These are phyloP conservation scores for Megalonaias nervosa DNA, from an alignment of 1,140 invertebrate species.

Conservation along the genomic window DNA sequence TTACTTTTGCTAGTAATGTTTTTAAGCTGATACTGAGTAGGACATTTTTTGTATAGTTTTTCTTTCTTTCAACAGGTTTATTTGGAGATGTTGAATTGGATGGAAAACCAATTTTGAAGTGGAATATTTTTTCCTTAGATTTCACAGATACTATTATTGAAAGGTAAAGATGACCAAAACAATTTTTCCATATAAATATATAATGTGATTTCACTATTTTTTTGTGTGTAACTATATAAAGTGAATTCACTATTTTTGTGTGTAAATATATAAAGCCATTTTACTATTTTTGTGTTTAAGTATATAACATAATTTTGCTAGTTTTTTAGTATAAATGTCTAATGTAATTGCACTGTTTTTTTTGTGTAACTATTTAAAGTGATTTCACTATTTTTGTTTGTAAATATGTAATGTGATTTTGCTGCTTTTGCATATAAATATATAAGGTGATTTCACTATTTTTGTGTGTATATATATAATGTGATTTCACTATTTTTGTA, in stretches of 20 bases:
- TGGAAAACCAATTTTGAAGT: constrained; percentile 66
- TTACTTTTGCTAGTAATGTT: no score
- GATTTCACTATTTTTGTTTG: neutral
- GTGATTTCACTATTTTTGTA: neutral
- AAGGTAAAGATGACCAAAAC: constrained; percentile 47
- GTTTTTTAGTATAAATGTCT: neutral
- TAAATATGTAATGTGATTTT: neutral
- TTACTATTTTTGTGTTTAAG: neutral
- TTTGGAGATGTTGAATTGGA: constrained; percentile 72
- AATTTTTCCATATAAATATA: neutral
- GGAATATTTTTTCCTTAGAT: constrained; percentile 74
- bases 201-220: neutral
- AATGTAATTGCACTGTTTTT: neutral
- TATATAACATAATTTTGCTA: neutral
- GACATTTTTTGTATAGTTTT: no score
- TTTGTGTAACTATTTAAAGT: neutral
- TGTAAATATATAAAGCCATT: neutral
- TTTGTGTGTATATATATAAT: no score
- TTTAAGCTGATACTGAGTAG: no score
- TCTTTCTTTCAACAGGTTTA: constrained; percentile 54
- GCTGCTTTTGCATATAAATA: neutral
- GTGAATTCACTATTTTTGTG: neutral
- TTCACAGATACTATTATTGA: constrained; percentile 71
- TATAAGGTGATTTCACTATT: neutral
- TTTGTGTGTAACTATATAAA: neutral